Conservation (phyloP, 2,888 invertebrate genomes). For the Conomelus anceps region DNA sequence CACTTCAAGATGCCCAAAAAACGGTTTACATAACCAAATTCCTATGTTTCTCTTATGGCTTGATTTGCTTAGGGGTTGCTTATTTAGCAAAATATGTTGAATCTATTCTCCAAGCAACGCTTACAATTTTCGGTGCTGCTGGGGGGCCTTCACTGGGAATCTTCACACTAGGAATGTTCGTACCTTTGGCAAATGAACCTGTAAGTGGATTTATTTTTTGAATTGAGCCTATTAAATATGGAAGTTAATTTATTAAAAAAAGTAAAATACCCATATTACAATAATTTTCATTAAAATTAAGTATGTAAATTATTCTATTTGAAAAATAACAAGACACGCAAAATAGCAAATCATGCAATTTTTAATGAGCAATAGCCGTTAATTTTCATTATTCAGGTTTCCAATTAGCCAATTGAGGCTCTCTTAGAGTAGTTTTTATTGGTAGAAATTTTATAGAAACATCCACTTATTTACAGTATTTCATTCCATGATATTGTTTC, state of each 20-base stretch:
- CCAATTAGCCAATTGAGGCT: too few species aligned
- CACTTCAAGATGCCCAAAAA: background rate
- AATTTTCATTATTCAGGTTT: too few species aligned
- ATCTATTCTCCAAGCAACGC: constrained; percentile 50
- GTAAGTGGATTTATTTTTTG: constrained; percentile 42
- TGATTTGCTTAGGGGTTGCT: constrained; percentile 56
- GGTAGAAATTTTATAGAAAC: too few species aligned
- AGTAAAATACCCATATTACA: background rate
- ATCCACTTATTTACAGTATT: too few species aligned
- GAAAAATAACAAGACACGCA: too few species aligned
- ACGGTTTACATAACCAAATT: constrained; percentile 14
- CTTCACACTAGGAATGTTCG: constrained; percentile 62
- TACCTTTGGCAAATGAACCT: constrained; percentile 60
- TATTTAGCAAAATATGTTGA: constrained; percentile 60
- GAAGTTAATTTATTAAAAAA: background rate
- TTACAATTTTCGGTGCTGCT: constrained; percentile 37
- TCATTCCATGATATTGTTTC: too few species aligned
- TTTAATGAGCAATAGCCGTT: too few species aligned
- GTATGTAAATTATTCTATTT: too few species aligned
- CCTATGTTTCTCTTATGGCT: constrained; percentile 18
- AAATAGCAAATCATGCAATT: too few species aligned
- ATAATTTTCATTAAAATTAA: too few species aligned
- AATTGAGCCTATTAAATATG: background rate
- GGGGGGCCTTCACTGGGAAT: constrained; percentile 65
- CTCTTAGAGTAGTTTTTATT: too few species aligned